phyloP scores from a whole-genome alignment of 2,113 vertebrate genomes.

The Ceuthmochares aereus region DNA sequence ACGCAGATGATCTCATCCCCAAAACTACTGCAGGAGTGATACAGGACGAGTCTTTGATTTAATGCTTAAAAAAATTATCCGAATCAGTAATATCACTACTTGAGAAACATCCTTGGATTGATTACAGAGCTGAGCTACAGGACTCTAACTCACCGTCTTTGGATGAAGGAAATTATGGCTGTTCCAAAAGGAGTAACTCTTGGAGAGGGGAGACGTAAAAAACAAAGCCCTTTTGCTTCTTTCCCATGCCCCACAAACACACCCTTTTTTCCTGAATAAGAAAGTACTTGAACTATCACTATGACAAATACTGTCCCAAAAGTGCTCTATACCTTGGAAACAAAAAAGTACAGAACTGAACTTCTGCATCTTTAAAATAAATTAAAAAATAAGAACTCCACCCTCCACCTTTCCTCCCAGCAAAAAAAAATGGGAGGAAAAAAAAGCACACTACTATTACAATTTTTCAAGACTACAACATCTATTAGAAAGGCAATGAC shows the following conservation, averaged over 20 bases:
- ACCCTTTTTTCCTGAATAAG: not conserved
- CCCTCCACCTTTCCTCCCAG: not conserved
- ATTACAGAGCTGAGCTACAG: not conserved
- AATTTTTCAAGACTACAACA: not conserved
- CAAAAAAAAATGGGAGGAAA: not conserved
- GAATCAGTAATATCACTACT: not conserved
- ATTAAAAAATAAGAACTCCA: not conserved
- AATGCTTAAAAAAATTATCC: not conserved
- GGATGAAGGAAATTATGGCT: not conserved
- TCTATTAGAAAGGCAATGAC: slow-evolving; percentile 52
- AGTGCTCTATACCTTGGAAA: not conserved
- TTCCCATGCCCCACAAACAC: not conserved
- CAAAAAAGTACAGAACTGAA: not conserved
- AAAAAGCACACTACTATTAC: not conserved
- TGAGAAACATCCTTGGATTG: not conserved
- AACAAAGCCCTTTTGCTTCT: not conserved
- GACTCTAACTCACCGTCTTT: not conserved
- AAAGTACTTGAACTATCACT: not conserved
- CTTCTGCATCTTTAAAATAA: not conserved
- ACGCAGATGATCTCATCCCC: not conserved
- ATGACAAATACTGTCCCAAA: not conserved
- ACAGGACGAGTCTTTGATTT: not conserved
- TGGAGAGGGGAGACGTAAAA: not conserved
- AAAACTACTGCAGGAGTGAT: not conserved
- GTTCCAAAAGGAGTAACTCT: not conserved